These are phyloP conservation scores for Camelus dromedarius DNA, from an alignment of 2,113 vertebrate genomes.

Conservation along the genomic window DNA sequence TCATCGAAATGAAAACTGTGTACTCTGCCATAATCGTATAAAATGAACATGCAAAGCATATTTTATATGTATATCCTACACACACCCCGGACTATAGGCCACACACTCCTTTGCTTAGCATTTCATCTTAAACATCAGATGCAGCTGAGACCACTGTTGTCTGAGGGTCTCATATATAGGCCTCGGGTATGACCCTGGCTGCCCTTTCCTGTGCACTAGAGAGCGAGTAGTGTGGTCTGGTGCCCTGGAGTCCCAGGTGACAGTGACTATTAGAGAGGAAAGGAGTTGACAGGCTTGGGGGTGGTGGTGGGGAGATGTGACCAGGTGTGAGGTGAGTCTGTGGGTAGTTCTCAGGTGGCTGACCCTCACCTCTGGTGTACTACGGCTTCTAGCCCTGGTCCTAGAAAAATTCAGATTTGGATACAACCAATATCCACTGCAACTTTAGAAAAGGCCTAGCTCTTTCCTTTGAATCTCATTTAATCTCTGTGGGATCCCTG, in stretches of 20 bases:
- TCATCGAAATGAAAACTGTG: background rate
- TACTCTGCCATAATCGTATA: background rate
- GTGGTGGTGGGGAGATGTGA: background rate
- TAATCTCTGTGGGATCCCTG: background rate
- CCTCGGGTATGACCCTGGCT: background rate
- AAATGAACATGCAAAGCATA: background rate
- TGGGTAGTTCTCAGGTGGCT: background rate
- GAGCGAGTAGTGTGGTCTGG: background rate
- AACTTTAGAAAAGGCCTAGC: background rate
- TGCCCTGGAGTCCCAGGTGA: background rate
- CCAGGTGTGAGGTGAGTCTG: background rate
- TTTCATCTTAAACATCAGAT: background rate
- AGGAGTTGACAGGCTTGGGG: background rate
- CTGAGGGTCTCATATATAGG: background rate
- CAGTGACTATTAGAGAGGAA: background rate
- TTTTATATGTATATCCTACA: constrained; percentile 7
- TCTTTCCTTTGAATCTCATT: background rate
- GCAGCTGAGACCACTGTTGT: background rate
- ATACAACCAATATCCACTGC: background rate
- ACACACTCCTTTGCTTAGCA: background rate
- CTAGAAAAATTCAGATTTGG: constrained; percentile 26
- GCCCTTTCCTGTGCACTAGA: background rate
- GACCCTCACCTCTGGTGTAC: background rate
- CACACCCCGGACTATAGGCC: background rate
- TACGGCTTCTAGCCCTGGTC: background rate